These are phyloP conservation scores for Morone chrysops DNA, from an alignment of 2,113 vertebrate genomes.

Conservation along the genomic window DNA sequence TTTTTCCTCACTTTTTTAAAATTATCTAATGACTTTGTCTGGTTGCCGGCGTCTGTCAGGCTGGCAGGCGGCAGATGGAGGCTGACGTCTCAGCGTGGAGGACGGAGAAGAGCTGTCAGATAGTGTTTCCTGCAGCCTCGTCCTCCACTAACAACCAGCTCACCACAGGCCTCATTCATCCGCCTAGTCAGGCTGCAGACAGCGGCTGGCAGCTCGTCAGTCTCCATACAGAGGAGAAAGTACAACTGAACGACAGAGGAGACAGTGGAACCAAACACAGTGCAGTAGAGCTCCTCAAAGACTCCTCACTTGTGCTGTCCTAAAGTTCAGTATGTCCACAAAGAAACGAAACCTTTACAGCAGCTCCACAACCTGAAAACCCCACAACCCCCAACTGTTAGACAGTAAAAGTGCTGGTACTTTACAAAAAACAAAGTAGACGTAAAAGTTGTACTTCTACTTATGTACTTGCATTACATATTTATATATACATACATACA, in stretches of 20 bases:
- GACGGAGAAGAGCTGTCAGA: constrained; percentile 43
- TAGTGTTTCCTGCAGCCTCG: constrained; percentile 45
- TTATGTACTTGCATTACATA: too few species aligned
- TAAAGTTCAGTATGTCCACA: background rate
- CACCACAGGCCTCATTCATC: constrained; percentile 50
- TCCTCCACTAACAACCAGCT: constrained; percentile 41
- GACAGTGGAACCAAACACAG: constrained; percentile 1
- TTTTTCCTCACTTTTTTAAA: background rate
- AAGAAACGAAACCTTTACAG: background rate
- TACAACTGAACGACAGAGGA: background rate
- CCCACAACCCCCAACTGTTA: background rate
- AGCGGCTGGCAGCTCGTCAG: constrained; percentile 40
- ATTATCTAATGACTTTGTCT: constrained; percentile 43
- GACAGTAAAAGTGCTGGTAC: too few species aligned
- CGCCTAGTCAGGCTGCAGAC: constrained; percentile 42
- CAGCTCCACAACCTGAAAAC: background rate
- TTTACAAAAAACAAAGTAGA: too few species aligned
- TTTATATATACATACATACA: too few species aligned
- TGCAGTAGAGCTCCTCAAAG: constrained; percentile 1
- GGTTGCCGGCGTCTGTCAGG: constrained; percentile 11
- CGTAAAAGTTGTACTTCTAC: background rate
- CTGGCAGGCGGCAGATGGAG: constrained; percentile 59
- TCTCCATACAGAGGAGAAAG: constrained; percentile 11
- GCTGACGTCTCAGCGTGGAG: constrained; percentile 36
- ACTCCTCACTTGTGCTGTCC: background rate